These are phyloP conservation scores for Empidonax alnorum DNA, from an alignment of 2,113 vertebrate genomes.

Conservation along the genomic window DNA sequence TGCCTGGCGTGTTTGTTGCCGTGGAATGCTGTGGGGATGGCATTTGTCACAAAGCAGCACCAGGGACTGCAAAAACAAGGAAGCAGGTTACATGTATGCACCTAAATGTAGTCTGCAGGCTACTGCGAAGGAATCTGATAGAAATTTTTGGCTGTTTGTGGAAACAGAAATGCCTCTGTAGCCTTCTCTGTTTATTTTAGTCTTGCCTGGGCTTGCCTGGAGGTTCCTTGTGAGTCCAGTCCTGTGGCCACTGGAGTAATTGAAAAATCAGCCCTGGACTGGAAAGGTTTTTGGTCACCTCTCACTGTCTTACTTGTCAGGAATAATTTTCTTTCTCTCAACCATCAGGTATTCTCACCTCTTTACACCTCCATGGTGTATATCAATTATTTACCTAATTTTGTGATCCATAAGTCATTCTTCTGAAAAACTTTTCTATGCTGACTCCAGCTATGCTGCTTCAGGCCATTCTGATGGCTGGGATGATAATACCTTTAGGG, in stretches of 20 bases:
- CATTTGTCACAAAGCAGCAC: background rate
- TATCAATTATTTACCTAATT: background rate
- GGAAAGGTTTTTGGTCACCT: background rate
- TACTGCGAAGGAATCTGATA: background rate
- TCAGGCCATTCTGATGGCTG: background rate
- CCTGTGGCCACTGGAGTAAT: background rate
- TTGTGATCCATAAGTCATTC: background rate
- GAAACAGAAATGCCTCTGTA: background rate
- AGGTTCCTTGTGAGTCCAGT: background rate
- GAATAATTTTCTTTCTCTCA: background rate
- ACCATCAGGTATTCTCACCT: background rate
- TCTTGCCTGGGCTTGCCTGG: background rate
- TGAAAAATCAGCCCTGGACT: background rate
- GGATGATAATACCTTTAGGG: background rate
- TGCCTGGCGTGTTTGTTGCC: background rate
- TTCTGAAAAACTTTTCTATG: background rate
- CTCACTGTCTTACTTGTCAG: background rate
- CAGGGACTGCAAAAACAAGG: background rate
- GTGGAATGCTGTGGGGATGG: background rate
- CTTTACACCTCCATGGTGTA: background rate
- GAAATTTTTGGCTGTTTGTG: background rate
- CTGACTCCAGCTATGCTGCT: background rate
- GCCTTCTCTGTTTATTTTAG: background rate
- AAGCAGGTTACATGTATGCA: accelerated
- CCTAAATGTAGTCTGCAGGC: background rate